Evolutionary conservation across 2,797 vertebrate species (phyloP).

Genomic region (Oryzias dopingdopingensis): DNA sequence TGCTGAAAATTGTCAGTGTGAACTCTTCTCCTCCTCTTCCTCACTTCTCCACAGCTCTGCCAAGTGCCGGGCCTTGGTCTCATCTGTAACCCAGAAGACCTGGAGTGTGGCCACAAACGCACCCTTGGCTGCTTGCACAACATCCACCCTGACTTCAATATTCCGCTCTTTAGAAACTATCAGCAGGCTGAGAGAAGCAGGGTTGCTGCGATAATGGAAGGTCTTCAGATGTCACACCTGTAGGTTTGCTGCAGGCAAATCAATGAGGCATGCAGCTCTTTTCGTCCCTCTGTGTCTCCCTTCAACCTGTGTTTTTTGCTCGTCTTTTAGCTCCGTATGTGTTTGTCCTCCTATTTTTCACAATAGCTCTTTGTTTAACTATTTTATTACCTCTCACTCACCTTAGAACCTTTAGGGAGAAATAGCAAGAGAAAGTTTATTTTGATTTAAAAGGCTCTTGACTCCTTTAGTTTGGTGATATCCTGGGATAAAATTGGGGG

Average conservation of each 20-base stretch:
- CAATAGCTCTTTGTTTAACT: neutral
- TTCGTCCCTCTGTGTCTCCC: slow-evolving; percentile 15
- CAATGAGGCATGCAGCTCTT: slow-evolving; percentile 14
- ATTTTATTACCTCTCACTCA: neutral
- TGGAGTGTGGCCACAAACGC: slow-evolving; percentile 14
- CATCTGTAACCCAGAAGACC: slow-evolving; percentile 22
- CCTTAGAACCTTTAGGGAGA: neutral
- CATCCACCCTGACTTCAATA: slow-evolving; percentile 52
- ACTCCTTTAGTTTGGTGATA: slow-evolving; percentile 46
- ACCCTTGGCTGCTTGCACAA: slow-evolving; percentile 15
- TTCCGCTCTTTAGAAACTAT: slow-evolving; percentile 38
- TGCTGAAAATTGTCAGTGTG: slow-evolving; percentile 48
- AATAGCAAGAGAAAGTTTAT: neutral
- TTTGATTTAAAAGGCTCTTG: slow-evolving; percentile 48
- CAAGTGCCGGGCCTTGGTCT: slow-evolving; percentile 26
- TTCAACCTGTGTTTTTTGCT: slow-evolving; percentile 1
- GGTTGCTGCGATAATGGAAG: slow-evolving; percentile 33
- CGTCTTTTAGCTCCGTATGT: neutral
- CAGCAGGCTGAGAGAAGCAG: slow-evolving; percentile 24
- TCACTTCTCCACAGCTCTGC: slow-evolving; percentile 36
- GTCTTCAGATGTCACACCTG: slow-evolving; percentile 37
- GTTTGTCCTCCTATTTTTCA: neutral
- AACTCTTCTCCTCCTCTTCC: slow-evolving; percentile 38
- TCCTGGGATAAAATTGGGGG: slow-evolving; percentile 37
- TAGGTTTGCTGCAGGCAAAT: slow-evolving; percentile 29